Conservation (phyloP, 2,113 vertebrate species). For the Eclectus roratus region DNA sequence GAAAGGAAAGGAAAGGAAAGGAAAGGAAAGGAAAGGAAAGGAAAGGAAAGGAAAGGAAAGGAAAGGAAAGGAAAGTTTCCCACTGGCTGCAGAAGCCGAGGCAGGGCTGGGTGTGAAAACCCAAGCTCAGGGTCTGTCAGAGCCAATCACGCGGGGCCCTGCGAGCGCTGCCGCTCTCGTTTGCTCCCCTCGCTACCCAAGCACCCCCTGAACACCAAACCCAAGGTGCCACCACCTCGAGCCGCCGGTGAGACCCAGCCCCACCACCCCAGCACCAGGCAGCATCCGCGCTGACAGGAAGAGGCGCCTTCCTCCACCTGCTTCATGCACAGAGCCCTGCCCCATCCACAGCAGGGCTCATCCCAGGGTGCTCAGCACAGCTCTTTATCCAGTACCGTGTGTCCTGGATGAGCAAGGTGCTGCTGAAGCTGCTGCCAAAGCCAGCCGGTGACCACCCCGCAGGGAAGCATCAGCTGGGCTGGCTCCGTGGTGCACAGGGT, state of each 20-base stretch:
- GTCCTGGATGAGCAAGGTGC: not conserved
- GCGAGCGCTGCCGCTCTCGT: not conserved
- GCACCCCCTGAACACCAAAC: not conserved
- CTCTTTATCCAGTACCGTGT: not conserved
- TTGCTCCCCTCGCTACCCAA: not conserved
- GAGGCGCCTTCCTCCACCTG: not conserved
- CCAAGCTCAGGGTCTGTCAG: not conserved
- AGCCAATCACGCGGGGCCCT: too few species aligned
- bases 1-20: too few species aligned
- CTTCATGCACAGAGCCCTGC: not conserved
- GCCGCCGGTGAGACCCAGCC: not conserved
- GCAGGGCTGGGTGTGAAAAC: not conserved
- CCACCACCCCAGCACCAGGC: not conserved
- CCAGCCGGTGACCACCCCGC: not conserved
- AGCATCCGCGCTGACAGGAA: not conserved
- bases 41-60: too few species aligned
- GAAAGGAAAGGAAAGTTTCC: not conserved
- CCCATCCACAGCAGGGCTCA: not conserved
- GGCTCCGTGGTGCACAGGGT: not conserved
- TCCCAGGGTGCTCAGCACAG: too few species aligned
- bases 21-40: too few species aligned
- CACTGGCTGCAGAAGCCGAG: not conserved
- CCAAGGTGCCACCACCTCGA: not conserved
- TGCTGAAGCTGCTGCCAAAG: not conserved
- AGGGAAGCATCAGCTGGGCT: not conserved